A percentile compares a stretch with the other conserved stretches of the same genome.
Evolutionary conservation across 2,888 invertebrate species (phyloP).

Genomic region (Hoplodrina blanda): DNA sequence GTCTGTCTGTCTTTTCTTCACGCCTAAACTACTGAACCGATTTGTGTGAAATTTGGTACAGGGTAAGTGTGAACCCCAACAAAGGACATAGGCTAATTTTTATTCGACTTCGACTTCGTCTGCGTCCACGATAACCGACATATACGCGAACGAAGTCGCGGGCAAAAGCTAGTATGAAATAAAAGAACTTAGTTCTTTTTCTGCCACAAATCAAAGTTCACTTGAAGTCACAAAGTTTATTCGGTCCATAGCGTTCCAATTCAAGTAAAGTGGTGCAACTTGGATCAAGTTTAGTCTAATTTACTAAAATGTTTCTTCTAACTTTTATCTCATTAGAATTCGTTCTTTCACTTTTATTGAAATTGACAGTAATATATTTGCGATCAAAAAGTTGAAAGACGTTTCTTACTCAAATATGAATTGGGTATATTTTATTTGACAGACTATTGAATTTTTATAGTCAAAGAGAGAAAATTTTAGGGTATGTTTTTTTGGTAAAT

Average conservation of each 20-base stretch:
- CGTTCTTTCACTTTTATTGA: slow-evolving; percentile 30
- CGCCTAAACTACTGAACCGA: too few species aligned
- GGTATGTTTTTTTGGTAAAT: neutral
- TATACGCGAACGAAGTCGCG: too few species aligned
- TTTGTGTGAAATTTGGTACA: too few species aligned
- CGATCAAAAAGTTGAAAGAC: slow-evolving; percentile 32
- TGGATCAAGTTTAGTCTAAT: slow-evolving; percentile 33
- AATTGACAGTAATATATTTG: slow-evolving; percentile 45
- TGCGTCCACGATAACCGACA: too few species aligned
- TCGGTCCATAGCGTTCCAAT: slow-evolving; percentile 26
- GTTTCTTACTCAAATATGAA: slow-evolving; percentile 20
- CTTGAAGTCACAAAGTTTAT: slow-evolving; percentile 28
- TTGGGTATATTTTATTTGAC: slow-evolving; percentile 17
- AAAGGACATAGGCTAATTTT: too few species aligned
- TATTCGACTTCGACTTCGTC: too few species aligned
- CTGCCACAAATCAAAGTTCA: slow-evolving; percentile 30
- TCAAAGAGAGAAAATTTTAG: slow-evolving; percentile 1
- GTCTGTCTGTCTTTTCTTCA: too few species aligned
- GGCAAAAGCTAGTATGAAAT: neutral
- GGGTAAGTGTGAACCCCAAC: too few species aligned
- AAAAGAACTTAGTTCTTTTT: slow-evolving; percentile 5
- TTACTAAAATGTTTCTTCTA: slow-evolving; percentile 31
- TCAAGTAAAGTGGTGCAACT: slow-evolving; percentile 27
- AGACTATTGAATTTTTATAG: slow-evolving; percentile 5
- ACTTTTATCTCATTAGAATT: slow-evolving; percentile 47